Evolutionary conservation across 2,113 vertebrate genomes (phyloP), one percentile per base, ranked within the genome.

Genomic region (Sminthopsis crassicaudata): DNA sequence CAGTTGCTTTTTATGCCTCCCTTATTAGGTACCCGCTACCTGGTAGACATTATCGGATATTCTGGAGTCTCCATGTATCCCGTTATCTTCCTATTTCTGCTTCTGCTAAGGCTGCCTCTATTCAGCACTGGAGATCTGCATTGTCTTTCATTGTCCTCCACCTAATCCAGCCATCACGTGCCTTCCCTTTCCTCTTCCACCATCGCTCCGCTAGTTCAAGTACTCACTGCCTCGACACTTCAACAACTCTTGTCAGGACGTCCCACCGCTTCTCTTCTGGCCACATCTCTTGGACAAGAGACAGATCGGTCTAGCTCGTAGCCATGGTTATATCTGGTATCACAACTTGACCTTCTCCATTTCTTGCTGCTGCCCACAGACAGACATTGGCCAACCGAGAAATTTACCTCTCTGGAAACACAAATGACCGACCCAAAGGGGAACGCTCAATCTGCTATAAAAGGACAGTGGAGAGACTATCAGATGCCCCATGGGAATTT

Each of bases 181-280:
- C 27, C 4, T 2, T 5, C 10, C 1, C 19, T 14, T 30, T 3
- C n/a, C 10, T 51, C 50, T 10, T 51, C 6, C 12, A 9, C 26
- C 46, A 30, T n/a, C 9, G 8, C 2, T 1, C 0, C 16, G 11
- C 1, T 2, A 84, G 1, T 42, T 84, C 6, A 84, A 42, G 16
- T 84, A 84, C 1, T 42, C n/a, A 42, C 19, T 84, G 6, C 67
- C 2, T 42, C 23, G 19, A 42, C 23, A n/a, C 0, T n/a, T 42
- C 36, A 76, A n/a, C 36, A 76, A n/a, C 67, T 76, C n/a, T 76
- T 42, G 36, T 7, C 60, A 84, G 67, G 22, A 76, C 19, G 19
- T 42, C n/a, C 42, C 60, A n/a, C 6, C 23, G 67, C 42, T 84
- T 42, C 19, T 84, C 67, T 22, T n/a, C 30, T n/a, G 8, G 19